These are phyloP conservation scores for Halichoerus grypus DNA, from an alignment of 2,113 vertebrate species.

Conservation along the genomic window DNA sequence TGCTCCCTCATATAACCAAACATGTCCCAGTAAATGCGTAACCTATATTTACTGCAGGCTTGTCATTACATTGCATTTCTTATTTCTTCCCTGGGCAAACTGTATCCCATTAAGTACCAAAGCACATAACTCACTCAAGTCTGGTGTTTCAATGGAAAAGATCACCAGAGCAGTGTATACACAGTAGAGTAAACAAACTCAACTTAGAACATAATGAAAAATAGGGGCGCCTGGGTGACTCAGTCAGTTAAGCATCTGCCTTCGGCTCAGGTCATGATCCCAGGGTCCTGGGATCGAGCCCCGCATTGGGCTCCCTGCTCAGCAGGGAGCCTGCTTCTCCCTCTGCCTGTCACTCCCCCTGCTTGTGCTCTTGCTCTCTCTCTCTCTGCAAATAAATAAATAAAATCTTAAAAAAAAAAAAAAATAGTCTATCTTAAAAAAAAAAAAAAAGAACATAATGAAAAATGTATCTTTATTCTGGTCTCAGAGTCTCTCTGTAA, in stretches of 20 bases:
- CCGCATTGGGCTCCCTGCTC: too few relatives aligned
- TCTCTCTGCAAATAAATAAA: too few relatives aligned
- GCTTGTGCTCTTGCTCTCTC: too few relatives aligned
- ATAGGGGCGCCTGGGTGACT: too few relatives aligned
- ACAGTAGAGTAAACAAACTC: neutral
- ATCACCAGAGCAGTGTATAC: neutral
- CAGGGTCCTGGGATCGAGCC: too few relatives aligned
- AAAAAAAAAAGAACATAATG: conserved; percentile 31
- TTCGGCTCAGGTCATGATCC: too few relatives aligned
- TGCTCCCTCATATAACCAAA: neutral
- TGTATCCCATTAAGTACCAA: conserved; percentile 4
- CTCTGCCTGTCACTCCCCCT: too few relatives aligned
- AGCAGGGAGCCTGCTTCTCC: too few relatives aligned
- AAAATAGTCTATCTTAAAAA: too few relatives aligned
- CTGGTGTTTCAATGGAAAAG: conserved; percentile 7
- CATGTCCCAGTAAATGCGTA: neutral
- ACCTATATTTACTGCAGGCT: conserved; percentile 49
- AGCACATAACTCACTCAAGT: conserved; percentile 1
- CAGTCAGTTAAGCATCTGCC: too few relatives aligned
- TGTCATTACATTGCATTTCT: conserved; percentile 25
- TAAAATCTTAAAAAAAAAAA: too few relatives aligned
- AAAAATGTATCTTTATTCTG: neutral
- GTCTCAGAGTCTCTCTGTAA: neutral
- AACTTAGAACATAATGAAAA: conserved; percentile 42
- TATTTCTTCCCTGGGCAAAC: conserved; percentile 47